Percentiles rank a stretch among this genome's conserved stretches.
These are phyloP conservation scores for Globicephala melas DNA, from an alignment of 2,113 vertebrate genomes.

Conservation along the genomic window DNA sequence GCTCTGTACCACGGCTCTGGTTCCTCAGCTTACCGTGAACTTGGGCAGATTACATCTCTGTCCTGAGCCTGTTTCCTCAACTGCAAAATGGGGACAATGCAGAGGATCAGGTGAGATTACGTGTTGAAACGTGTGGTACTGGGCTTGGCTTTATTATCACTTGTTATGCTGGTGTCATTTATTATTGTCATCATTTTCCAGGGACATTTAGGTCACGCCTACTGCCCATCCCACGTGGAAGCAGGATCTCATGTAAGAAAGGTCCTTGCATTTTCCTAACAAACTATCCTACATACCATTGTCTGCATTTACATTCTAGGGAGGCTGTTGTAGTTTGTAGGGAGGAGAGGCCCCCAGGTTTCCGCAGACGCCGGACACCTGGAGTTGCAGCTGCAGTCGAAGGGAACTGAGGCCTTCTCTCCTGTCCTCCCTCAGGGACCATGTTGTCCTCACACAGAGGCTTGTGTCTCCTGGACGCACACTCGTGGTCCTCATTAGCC, in stretches of 20 bases:
- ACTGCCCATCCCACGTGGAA: not conserved
- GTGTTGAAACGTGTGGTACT: too few relatives aligned
- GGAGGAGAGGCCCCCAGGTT: not conserved
- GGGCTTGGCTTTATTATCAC: not conserved
- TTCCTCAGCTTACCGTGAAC: not conserved
- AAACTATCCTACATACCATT: too few relatives aligned
- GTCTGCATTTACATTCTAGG: not conserved
- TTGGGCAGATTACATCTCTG: not conserved
- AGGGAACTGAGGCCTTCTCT: not conserved
- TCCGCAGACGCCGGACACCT: not conserved
- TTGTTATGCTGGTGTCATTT: not conserved
- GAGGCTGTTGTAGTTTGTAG: not conserved
- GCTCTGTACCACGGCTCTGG: not conserved
- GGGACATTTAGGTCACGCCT: not conserved
- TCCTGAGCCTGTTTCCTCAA: not conserved
- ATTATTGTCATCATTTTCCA: not conserved
- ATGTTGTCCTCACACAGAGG: not conserved
- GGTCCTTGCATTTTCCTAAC: not conserved
- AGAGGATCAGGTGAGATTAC: not conserved
- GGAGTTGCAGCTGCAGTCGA: not conserved
- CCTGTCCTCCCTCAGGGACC: not conserved
- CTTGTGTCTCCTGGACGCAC: not conserved
- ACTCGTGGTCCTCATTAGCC: fast-evolving
- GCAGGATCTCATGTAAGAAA: not conserved
- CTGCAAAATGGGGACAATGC: not conserved